A percentile compares a stretch with the other conserved stretches of the same genome.
These are phyloP conservation scores for Epinephelus fuscoguttatus DNA, from an alignment of 2,113 vertebrate genomes.

Conservation along the genomic window DNA sequence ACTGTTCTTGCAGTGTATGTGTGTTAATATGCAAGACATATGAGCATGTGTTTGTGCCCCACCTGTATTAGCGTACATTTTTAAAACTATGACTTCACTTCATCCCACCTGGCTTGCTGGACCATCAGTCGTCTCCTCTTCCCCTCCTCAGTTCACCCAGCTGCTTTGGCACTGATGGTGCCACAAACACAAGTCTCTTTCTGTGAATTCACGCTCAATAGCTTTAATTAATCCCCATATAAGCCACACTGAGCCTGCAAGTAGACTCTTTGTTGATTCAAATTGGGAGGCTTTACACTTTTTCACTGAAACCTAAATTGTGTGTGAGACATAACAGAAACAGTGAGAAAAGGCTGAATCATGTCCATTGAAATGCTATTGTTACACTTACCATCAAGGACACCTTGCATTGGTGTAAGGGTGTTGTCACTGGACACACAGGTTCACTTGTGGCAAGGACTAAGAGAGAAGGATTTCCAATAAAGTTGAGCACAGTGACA, in stretches of 20 bases:
- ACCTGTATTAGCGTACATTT: conserved; percentile 64
- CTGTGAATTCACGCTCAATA: conserved; percentile 71
- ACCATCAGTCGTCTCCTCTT: conserved; percentile 54
- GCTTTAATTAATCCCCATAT: conserved; percentile 72
- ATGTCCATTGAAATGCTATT: not conserved
- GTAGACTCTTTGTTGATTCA: conserved; percentile 63
- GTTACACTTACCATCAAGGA: conserved; percentile 31
- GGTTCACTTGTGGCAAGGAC: conserved; percentile 32
- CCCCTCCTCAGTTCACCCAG: conserved; percentile 62
- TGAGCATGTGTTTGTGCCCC: conserved; percentile 46
- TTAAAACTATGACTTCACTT: conserved; percentile 59
- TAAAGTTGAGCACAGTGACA: conserved; percentile 27
- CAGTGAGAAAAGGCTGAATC: conserved; percentile 29
- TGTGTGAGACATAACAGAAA: conserved; percentile 43
- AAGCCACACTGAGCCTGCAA: conserved; percentile 59
- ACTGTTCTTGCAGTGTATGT: conserved; percentile 43
- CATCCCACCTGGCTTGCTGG: conserved; percentile 67
- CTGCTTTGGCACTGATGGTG: conserved; percentile 75
- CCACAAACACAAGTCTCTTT: conserved; percentile 73
- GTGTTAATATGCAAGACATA: conserved; percentile 18
- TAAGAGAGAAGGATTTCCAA: conserved; percentile 28
- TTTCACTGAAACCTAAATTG: conserved; percentile 38
- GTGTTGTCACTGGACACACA: conserved; percentile 21
- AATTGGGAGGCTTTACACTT: conserved; percentile 38
- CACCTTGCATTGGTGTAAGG: conserved; percentile 9